A percentile compares a stretch with the other conserved stretches of the same genome.
Conservation (phyloP, 2,888 invertebrate genomes). For the Reticulitermes lucifugus region DNA sequence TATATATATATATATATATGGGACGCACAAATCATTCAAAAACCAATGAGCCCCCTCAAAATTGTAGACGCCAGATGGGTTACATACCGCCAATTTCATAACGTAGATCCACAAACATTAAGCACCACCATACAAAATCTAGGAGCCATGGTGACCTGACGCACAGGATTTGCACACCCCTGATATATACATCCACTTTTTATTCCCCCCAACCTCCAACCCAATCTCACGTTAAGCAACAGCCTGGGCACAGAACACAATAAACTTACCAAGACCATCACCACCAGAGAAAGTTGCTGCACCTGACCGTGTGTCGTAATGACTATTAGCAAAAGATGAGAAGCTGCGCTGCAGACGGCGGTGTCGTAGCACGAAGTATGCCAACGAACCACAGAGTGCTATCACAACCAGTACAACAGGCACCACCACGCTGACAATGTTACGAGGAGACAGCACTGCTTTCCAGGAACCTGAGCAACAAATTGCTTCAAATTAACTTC, state of each 20-base stretch:
- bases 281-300: constrained; percentile 84
- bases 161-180: neutral
- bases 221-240: neutral
- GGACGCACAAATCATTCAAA: too few relatives aligned
- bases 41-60: too few relatives aligned
- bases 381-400: constrained; percentile 70
- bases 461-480: constrained; percentile 48
- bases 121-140: too few relatives aligned
- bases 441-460: constrained; percentile 55
- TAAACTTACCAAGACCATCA: constrained; percentile 73
- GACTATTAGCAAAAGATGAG: constrained; percentile 83
- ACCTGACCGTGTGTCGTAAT: constrained; percentile 88
- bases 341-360: constrained; percentile 81
- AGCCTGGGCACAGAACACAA: neutral
- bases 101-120: too few relatives aligned
- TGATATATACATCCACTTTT: neutral
- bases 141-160: too few relatives aligned
- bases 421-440: constrained; percentile 66
- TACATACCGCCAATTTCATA: too few relatives aligned
- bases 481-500: neutral
- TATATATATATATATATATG: too few relatives aligned
- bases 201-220: neutral
- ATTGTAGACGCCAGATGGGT: too few relatives aligned
- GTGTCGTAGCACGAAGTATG: constrained; percentile 75
- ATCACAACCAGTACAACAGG: constrained; percentile 69